Evolutionary conservation across 2,113 vertebrate species (phyloP).

Genomic region (Halcyon senegalensis): DNA sequence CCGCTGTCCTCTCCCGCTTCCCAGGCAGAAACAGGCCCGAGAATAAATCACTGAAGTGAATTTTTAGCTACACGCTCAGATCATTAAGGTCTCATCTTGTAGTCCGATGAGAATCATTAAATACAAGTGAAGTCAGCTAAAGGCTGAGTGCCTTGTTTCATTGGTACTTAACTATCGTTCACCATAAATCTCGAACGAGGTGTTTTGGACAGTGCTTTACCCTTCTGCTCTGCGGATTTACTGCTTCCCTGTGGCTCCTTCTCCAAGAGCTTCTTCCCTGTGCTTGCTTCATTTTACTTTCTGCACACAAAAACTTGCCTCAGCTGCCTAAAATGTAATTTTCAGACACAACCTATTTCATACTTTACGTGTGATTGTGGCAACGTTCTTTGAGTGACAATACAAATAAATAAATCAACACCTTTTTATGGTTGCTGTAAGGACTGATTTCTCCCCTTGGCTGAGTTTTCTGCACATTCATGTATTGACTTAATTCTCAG

Average conservation of each 20-base stretch:
- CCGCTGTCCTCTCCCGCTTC: neutral
- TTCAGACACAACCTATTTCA: neutral
- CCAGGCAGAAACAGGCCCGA: neutral
- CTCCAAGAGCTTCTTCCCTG: neutral
- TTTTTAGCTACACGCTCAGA: neutral
- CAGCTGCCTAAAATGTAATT: neutral
- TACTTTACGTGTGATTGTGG: neutral
- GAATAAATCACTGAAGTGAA: neutral
- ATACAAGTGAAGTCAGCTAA: neutral
- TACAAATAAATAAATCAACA: neutral
- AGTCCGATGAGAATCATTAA: neutral
- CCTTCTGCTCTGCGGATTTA: neutral
- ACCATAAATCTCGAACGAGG: accelerated
- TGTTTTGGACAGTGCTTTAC: neutral
- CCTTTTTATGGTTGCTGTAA: neutral
- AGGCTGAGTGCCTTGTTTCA: neutral
- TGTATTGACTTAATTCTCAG: neutral
- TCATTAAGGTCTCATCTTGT: neutral
- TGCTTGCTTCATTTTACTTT: neutral
- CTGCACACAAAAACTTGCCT: neutral
- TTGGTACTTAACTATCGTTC: neutral
- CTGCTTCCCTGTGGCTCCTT: neutral
- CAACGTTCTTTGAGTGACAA: neutral
- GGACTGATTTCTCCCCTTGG: neutral
- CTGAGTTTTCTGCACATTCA: neutral